Evolutionary conservation across 2,888 invertebrate species (phyloP).

Genomic region (Baccha elongata): DNA sequence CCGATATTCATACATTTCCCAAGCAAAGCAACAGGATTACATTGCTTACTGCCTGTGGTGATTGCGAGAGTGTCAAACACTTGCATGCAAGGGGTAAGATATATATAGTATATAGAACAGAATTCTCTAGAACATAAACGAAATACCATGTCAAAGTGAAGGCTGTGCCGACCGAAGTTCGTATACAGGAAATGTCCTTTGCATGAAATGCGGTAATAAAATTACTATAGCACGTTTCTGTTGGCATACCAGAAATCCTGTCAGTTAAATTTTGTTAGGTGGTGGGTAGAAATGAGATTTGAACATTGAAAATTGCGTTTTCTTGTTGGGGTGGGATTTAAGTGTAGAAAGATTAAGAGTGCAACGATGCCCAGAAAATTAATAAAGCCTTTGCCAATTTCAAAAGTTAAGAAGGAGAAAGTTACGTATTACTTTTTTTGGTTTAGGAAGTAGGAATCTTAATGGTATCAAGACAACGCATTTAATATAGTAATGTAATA

Average conservation of each 20-base stretch:
- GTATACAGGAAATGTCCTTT: constrained; percentile 41
- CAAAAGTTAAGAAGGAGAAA: too few relatives aligned
- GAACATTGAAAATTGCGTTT: constrained; percentile 35
- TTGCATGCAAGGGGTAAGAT: constrained; percentile 16
- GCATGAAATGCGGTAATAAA: constrained; percentile 67
- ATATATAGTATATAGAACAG: too few relatives aligned
- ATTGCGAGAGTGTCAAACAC: background rate
- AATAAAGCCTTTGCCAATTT: too few relatives aligned
- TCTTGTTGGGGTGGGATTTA: background rate
- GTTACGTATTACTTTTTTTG: too few relatives aligned
- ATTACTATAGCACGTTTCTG: constrained; percentile 67
- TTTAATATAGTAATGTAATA: too few relatives aligned
- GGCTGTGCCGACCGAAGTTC: constrained; percentile 20
- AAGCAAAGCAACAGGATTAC: constrained; percentile 47
- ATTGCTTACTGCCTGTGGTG: background rate
- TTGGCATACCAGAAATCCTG: constrained; percentile 56
- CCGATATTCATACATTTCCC: too few relatives aligned
- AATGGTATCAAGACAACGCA: too few relatives aligned
- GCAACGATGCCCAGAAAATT: too few relatives aligned
- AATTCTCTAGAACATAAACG: constrained; percentile 39
- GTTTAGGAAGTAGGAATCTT: too few relatives aligned
- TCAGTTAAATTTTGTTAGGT: constrained; percentile 25
- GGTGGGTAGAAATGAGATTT: constrained; percentile 33
- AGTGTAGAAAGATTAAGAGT: background rate
- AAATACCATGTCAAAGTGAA: constrained; percentile 51